Conservation (phyloP, 64 coral and sea anemone species). For the Dendronephthya gigantea region DNA sequence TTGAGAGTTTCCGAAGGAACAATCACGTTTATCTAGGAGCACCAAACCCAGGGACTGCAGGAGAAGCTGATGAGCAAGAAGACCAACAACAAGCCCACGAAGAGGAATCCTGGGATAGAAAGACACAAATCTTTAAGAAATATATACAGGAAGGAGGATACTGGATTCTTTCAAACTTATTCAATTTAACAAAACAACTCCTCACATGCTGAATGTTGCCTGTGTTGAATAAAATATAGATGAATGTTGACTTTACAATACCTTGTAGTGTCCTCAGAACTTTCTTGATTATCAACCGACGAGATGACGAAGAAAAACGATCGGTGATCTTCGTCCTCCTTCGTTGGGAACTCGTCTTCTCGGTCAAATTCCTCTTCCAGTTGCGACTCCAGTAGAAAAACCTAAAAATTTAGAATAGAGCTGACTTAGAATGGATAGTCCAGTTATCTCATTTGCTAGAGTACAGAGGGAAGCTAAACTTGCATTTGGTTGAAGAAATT, state of each 20-base stretch:
- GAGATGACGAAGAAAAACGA: constrained; percentile 90
- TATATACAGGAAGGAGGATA: no score
- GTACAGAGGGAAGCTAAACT: no score
- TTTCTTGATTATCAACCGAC: constrained; percentile 86
- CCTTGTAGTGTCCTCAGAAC: constrained; percentile 74
- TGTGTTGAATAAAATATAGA: neutral
- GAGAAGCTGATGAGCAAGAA: constrained; percentile 83
- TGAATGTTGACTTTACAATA: constrained; percentile 1
- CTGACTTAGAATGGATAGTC: neutral
- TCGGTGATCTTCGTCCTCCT: constrained; percentile 77
- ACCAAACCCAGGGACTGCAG: constrained; percentile 80
- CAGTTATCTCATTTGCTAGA: no score
- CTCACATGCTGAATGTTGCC: no score
- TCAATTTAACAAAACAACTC: no score
- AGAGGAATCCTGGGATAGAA: constrained; percentile 54
- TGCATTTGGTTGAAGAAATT: no score
- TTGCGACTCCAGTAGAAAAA: constrained; percentile 84
- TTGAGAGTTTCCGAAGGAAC: neutral
- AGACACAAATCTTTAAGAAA: neutral
- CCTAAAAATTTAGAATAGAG: constrained; percentile 28
- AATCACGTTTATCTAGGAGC: constrained; percentile 30
- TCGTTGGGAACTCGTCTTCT: constrained; percentile 26
- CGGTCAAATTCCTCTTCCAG: constrained; percentile 31
- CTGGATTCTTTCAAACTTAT: no score
- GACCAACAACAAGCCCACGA: constrained; percentile 64